phyloP scores from a whole-genome alignment of 2,888 invertebrate genomes.

The Macaria notata region DNA sequence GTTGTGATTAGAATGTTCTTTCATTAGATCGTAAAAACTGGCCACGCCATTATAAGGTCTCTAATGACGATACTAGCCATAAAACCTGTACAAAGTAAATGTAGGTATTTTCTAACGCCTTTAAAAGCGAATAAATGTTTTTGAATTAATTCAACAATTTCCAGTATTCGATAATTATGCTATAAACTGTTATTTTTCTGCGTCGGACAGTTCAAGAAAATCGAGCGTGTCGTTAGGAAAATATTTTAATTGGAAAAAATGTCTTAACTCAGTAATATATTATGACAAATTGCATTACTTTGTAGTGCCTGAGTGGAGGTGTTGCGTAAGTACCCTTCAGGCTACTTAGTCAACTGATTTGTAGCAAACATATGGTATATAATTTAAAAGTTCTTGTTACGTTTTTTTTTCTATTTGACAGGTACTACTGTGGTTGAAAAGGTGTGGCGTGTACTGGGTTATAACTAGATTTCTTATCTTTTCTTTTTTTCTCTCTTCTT shows the following conservation, averaged over 20 bases:
- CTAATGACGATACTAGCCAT: constrained; percentile 4
- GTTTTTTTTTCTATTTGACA: no score
- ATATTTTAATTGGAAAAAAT: constrained; percentile 13
- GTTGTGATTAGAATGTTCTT: neutral
- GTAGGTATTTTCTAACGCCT: constrained; percentile 21
- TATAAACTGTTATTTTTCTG: constrained; percentile 7
- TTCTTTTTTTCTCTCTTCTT: no score
- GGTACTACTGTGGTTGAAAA: no score
- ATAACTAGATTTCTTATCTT: no score
- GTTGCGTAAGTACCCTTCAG: no score
- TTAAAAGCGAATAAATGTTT: constrained; percentile 32
- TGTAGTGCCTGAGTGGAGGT: no score
- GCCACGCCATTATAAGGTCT: constrained; percentile 14
- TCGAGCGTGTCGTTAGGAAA: constrained; percentile 2
- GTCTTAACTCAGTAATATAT: neutral
- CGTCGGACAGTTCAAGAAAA: constrained; percentile 35
- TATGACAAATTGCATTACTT: neutral
- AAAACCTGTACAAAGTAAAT: constrained; percentile 16
- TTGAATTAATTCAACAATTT: constrained; percentile 45
- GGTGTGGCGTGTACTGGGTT: no score
- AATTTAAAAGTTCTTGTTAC: no score
- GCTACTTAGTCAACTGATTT: no score
- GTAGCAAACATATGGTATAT: no score
- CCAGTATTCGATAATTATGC: constrained; percentile 40
- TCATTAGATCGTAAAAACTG: constrained; percentile 8